phyloP scores from a whole-genome alignment of 2,888 invertebrate genomes.

The Polyommatus iphigenia region DNA sequence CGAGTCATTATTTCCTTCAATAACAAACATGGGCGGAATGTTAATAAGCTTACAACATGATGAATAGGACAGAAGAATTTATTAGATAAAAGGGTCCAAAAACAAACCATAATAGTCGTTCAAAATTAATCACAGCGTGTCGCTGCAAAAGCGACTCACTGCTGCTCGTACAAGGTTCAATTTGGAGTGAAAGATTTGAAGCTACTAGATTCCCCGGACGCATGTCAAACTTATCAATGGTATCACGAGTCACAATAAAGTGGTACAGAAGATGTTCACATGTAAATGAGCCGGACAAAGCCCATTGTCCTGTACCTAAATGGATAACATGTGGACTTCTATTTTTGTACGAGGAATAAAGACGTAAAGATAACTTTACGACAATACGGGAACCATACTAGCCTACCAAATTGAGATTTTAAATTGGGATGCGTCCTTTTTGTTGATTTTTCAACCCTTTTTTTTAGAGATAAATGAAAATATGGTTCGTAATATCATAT shows the following conservation, averaged over 20 bases:
- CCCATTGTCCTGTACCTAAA: conserved; percentile 25
- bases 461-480: not conserved
- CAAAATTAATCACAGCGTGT: not conserved
- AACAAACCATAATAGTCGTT: not conserved
- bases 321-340: conserved; percentile 61
- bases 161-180: not conserved
- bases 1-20: not conserved
- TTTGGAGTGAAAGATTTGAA: not conserved
- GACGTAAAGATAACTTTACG: conserved; percentile 73
- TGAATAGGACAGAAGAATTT: conserved; percentile 1
- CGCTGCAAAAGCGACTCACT: not conserved
- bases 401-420: not conserved
- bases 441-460: not conserved
- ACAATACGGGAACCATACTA: conserved; percentile 35
- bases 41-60: not conserved
- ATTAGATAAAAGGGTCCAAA: conserved; percentile 14
- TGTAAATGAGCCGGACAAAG: conserved; percentile 38
- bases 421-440: not conserved
- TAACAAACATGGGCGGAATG: not conserved
- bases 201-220: conserved; percentile 33
- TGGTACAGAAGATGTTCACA: conserved; percentile 34
- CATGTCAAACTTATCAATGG: conserved; percentile 39
- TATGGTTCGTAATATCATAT: not conserved
- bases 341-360: conserved; percentile 67
- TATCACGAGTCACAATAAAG: conserved; percentile 37